phyloP scores from a whole-genome alignment of 2,888 invertebrate species.

The Mesochorus sp. region DNA sequence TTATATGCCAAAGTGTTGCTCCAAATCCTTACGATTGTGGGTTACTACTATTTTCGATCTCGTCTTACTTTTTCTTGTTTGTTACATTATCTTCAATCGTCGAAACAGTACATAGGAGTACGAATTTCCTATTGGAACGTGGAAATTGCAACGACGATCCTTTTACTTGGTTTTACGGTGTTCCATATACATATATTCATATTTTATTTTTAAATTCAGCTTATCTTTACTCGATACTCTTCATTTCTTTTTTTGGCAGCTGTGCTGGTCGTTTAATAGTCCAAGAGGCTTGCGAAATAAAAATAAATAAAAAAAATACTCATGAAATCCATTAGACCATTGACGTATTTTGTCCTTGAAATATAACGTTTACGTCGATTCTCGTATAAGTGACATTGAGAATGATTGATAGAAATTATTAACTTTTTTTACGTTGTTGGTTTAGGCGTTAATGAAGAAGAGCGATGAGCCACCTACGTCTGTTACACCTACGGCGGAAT shows the following conservation, averaged over 20 bases:
- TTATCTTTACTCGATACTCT: conserved; percentile 30
- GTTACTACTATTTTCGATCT: too few species aligned
- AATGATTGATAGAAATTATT: conserved; percentile 18
- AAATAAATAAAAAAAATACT: conserved; percentile 11
- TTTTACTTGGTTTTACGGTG: not conserved
- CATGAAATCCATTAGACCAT: conserved; percentile 27
- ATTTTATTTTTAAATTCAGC: not conserved
- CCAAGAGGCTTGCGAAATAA: conserved; percentile 50
- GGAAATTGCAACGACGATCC: conserved; percentile 32
- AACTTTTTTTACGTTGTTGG: conserved; percentile 38
- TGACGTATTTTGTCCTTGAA: conserved; percentile 39
- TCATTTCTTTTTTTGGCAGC: conserved; percentile 44
- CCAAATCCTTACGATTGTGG: not conserved
- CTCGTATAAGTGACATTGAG: not conserved
- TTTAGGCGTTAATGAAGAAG: conserved; percentile 78
- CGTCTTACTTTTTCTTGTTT: not conserved
- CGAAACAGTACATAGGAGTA: conserved; percentile 36
- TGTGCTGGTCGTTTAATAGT: conserved; percentile 54
- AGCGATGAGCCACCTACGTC: conserved; percentile 73
- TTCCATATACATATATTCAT: not conserved
- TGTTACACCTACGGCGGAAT: conserved; percentile 70
- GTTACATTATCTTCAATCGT: not conserved
- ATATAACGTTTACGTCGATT: conserved; percentile 26
- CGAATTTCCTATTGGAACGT: conserved; percentile 38
- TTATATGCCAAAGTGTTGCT: not conserved